Percentiles rank a stretch among this genome's conserved stretches.
Evolutionary conservation across 2,797 vertebrate species (phyloP).

Genomic region (Acanthornis magna): DNA sequence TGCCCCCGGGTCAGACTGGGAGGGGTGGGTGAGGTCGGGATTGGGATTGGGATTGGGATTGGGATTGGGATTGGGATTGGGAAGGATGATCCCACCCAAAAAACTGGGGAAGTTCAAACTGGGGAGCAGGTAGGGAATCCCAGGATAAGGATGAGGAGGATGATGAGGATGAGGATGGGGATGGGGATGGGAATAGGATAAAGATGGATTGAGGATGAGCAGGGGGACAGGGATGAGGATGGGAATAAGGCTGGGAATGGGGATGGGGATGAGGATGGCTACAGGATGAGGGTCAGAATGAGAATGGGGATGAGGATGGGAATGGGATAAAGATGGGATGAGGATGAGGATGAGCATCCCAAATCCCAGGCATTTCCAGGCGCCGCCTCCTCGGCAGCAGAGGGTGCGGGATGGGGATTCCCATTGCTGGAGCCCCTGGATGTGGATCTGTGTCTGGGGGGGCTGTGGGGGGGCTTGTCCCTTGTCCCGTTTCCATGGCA

Average conservation of each 20-base stretch:
- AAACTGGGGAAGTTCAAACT: not conserved
- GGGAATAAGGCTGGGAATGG: not conserved
- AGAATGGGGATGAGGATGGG: not conserved
- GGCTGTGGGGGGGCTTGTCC: not conserved
- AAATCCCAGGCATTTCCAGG: not conserved
- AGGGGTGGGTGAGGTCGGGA: not conserved
- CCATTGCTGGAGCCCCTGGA: not conserved
- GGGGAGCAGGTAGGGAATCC: not conserved
- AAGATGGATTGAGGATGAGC: not conserved
- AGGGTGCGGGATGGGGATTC: not conserved
- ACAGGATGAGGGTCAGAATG: not conserved
- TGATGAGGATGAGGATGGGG: not conserved
- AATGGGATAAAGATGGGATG: not conserved
- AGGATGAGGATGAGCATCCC: not conserved
- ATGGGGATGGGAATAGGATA: not conserved
- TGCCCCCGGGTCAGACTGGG: rapidly evolving
- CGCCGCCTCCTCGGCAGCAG: not conserved
- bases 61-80: not conserved
- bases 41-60: not conserved
- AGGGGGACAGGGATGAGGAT: no score
- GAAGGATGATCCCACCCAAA: not conserved
- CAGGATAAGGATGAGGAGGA: not conserved
- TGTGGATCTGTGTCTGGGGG: not conserved
- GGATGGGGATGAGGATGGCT: not conserved
- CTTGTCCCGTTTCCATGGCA: not conserved